Conservation (phyloP, 2,888 invertebrate species). For the Nezara viridula region DNA sequence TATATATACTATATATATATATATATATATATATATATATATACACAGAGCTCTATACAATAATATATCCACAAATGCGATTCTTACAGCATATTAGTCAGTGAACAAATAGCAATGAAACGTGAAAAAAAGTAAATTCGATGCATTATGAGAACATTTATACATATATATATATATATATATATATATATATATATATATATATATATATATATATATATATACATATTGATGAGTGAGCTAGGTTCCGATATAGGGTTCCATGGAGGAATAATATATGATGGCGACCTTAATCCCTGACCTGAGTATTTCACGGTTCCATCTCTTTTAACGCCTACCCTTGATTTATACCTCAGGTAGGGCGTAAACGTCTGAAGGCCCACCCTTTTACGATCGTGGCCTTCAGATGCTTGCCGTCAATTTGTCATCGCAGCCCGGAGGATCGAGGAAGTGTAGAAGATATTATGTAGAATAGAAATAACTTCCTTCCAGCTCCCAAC, state of each 20-base stretch:
- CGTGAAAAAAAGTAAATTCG: too few species aligned
- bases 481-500: background rate
- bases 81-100: too few species aligned
- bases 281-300: background rate
- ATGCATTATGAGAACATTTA: too few species aligned
- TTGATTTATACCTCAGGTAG: constrained; percentile 27
- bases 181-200: too few species aligned
- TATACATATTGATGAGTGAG: too few species aligned
- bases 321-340: background rate
- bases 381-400: constrained; percentile 3
- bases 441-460: background rate
- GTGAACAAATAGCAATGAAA: too few species aligned
- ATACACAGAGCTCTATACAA: too few species aligned
- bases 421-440: background rate
- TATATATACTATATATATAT: too few species aligned
- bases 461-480: background rate
- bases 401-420: background rate
- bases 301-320: constrained; percentile 15
- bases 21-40: too few species aligned
- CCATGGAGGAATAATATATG: background rate
- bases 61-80: too few species aligned
- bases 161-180: too few species aligned
- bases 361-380: background rate
- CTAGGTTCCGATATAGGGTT: background rate
- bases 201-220: too few species aligned